Evolutionary conservation across 2,888 invertebrate species (phyloP), one percentile per base, ranked within the genome.

Genomic region (Bursaphelenchus okinawaensis): DNA sequence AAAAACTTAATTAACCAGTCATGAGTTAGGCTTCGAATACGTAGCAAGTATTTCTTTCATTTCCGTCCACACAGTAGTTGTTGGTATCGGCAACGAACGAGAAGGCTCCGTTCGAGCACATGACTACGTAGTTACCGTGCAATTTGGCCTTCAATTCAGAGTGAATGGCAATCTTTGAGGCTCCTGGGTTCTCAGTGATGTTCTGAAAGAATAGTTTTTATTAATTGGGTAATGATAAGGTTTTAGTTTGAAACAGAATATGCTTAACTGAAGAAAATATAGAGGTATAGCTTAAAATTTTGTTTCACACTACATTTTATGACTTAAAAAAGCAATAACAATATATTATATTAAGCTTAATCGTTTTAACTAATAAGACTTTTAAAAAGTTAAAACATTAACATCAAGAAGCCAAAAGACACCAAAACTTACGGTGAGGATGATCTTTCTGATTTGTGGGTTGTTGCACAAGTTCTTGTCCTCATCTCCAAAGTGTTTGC

Each of bases 51-150:
- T 68, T 63, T 26, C 28, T 70, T 23, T 63, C 52, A 54, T 59
- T 68, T 20, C 68, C 68, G 26, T 74, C 73, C 40, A 74, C 60
- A 55, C 74, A 74, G 66, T 72, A 74, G 58, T 66, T 70, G 29
- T 68, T 65, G 9, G 72, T 72, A 28, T 74, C 73, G 29, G 74
- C 73, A 56, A 74, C 70, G 55, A 74, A 74, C 0, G 74, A 74
- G 68, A 73, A 71, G 24, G 70, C 63, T 12, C 72, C 72, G 60
- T 73, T 68, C 8, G 76, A 69, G 66, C 76, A 76, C 28, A 74
- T 55, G 23, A 76, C 76, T 19, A 77, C 68, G 67, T 68, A 76
- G 60, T 72, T 61, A 19, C 75, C 76, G 1, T 73, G 74, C 26
- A 76, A 55, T 31, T 72, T 63, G 40, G 72, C 70, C 26, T 76